phyloP scores from a whole-genome alignment of 2,888 invertebrate genomes.

The Branchinecta sandiegonensis region DNA sequence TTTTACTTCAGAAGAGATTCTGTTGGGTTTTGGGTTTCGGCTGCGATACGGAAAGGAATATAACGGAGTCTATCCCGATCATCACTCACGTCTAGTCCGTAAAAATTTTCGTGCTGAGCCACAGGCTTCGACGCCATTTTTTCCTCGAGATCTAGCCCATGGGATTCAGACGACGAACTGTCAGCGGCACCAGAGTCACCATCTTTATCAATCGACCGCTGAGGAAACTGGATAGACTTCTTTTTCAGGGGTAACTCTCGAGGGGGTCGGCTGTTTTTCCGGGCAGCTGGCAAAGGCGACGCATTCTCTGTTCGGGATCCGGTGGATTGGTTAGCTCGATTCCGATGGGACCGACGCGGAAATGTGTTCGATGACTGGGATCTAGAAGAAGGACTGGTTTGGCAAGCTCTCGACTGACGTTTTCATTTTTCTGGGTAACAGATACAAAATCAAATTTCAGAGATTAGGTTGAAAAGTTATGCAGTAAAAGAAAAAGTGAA shows the following conservation, averaged over 20 bases:
- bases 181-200: not conserved
- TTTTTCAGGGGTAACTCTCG: not conserved
- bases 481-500: no score
- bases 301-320: slow-evolving; percentile 1
- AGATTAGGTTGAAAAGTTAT: no score
- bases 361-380: not conserved
- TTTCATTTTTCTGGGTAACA: no score
- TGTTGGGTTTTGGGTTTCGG: no score
- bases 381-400: no score
- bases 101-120: not conserved
- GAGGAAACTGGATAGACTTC: slow-evolving; percentile 1
- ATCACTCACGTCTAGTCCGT: not conserved
- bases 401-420: no score
- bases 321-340: not conserved
- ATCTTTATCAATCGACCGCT: not conserved
- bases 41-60: no score
- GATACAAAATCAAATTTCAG: no score
- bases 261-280: not conserved
- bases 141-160: not conserved
- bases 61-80: no score
- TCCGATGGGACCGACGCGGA: slow-evolving; percentile 2
- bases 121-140: not conserved
- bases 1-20: no score
- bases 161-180: slow-evolving; percentile 15
- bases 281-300: not conserved